Base-by-base conservation (phyloP, 1,140 invertebrate species). In the Proctacanthus coquilletti region DNA sequence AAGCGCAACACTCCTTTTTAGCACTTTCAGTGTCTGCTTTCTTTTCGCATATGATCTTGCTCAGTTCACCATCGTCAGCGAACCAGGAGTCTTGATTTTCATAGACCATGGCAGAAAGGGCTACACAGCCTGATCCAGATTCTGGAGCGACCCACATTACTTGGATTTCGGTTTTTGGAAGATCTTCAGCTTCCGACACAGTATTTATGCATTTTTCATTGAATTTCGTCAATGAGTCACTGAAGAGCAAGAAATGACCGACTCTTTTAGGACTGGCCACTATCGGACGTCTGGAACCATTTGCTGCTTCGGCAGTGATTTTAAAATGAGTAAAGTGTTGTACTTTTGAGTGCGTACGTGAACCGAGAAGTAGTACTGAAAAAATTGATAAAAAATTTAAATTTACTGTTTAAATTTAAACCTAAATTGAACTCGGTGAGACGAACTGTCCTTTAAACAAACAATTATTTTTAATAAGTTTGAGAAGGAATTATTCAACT, bases 101-200 rank as follows among this genome's bases (percentile, higher is more conserved):
- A 45, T 88, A 76, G 1, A 97, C 79, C 69, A 89, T 89, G 0
- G 88, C 86, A 39, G 61, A 88, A 70, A 39, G 76, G 0, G 56
- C 66, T 14, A 94, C 76, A 53, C 89, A 95, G 38, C 86, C 87
- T 2, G 83, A 82, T 4, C 83, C 83, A 1, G 73, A 55, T 8
- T 72, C 72, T 2, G 87, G 87, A 2, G 89, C 85, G 32, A 75
- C 80, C 89, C 89, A 94, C 71, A 89, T 77, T 32, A 88, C 82
- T 52, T 85, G 80, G 3, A 92, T 75, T 59, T 92, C 84, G 0
- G 79, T 80, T 60, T 93, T 93, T 2, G 78, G 76, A 42, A 76
- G 61, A 49, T 78, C 71, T 37, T 80, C 75, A 1, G 74, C 70
- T 51, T 93, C 82, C 0, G 78, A 76, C 0, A 93, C 72, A 0